Evolutionary conservation across 2,888 invertebrate species (phyloP).

Genomic region (Apotomis turbidana): DNA sequence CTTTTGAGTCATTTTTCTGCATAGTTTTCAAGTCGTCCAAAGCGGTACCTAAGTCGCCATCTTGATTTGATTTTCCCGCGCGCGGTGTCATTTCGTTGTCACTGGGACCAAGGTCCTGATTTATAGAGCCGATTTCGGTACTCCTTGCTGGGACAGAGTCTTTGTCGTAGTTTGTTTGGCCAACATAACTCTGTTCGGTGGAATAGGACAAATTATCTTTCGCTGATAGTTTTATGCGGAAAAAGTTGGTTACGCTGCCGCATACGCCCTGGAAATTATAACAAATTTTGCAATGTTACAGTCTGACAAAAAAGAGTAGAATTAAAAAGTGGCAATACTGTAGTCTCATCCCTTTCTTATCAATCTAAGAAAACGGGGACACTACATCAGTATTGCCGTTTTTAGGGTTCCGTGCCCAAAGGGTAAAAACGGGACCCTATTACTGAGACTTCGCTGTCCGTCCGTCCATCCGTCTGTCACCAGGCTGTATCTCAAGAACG

Average conservation of each 20-base stretch:
- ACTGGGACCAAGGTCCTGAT: constrained; percentile 68
- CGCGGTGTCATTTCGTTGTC: constrained; percentile 68
- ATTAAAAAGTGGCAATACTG: too few species aligned
- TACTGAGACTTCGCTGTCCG: too few species aligned
- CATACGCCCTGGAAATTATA: constrained; percentile 86
- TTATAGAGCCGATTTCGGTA: constrained; percentile 63
- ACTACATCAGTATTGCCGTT: too few species aligned
- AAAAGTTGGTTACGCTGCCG: constrained; percentile 88
- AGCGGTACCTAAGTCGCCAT: constrained; percentile 73
- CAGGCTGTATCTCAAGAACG: too few species aligned
- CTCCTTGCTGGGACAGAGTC: constrained; percentile 60
- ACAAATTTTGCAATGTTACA: background rate
- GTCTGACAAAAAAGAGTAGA: too few species aligned
- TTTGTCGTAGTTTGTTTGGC: constrained; percentile 76
- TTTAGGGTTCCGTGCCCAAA: too few species aligned
- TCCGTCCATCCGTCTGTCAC: too few species aligned
- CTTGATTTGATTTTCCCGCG: constrained; percentile 60
- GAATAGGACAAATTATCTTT: constrained; percentile 80
- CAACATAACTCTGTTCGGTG: constrained; percentile 74
- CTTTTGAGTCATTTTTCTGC: constrained; percentile 64
- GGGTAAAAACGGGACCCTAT: too few species aligned
- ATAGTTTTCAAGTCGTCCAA: constrained; percentile 73
- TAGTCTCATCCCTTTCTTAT: too few species aligned
- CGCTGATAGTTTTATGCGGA: constrained; percentile 76
- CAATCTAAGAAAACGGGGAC: too few species aligned